Base-by-base conservation (phyloP, 2,797 vertebrate species). In the Ciconia nigra region DNA sequence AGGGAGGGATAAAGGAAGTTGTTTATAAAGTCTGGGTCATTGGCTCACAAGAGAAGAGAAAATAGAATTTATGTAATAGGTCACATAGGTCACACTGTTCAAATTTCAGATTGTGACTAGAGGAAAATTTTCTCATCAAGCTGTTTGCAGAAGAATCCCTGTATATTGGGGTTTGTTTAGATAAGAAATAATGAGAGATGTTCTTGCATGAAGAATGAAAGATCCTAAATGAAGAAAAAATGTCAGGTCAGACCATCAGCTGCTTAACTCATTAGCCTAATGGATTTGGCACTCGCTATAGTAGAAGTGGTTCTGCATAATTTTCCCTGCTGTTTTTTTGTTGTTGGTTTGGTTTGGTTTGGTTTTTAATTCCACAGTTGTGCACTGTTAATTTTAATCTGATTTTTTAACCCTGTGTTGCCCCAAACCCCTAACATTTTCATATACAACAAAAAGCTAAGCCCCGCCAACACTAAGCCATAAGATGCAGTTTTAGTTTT, bases 201-300 rank as follows among this genome's bases (percentile, higher is more conserved):
- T 65, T 42, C 46, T 90, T 93, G 15, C 63, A 58, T 39, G 41
- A 78, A 87, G 87, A 89, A 71, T 33, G 51, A 83, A 67, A 77
- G 52, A 89, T 87, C 41, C 29, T 52, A 92, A 93, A 88, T 58
- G 63, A 86, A 89, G 63, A 58, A 92, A 89, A 82, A 88, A 88
- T 35, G 62, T 55, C 62, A 76, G 51, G 47, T 94, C 79, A 91
- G 57, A 91, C 89, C 20, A 54, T 89, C 58, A 86, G 82, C 46
- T 93, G 69, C 94, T 86, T 86, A 83, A 31, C 52, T 83, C 72
- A 91, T 93, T 94, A 88, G 31, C 69, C 88, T 90, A 94, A 89
- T 93, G 79, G 71, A 73, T 89, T 94, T 95, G 74, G 26, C 57
- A 42, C 17, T 73, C 80, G 86, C 83, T 52, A 33, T 83, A 61